Base-by-base conservation (phyloP, 2,113 vertebrate species). In the Stigmatopora nigra region DNA sequence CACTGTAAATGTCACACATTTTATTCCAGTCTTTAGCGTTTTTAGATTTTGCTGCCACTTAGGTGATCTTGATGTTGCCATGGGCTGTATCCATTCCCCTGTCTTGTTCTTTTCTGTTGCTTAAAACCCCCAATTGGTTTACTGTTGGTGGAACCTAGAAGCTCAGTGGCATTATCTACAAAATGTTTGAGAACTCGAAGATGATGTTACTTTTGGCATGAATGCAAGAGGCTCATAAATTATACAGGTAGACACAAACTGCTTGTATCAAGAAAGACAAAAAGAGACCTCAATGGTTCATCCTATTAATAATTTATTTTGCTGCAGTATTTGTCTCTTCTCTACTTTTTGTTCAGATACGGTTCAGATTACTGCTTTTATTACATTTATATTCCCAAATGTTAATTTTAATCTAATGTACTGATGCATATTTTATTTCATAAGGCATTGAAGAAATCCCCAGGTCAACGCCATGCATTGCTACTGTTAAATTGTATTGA, bases 61-160 rank as follows among this genome's bases (percentile, higher is more conserved):
- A 58, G 75, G 61, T 69, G 53, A 77, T 81, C 69, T 68, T 79
- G 61, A 74, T 68, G 68, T 68, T 75, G 64, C 77, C 64, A 73
- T 63, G 65, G 69, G 70, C 49, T 64, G 60, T 61, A 46, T 70
- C 62, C 44, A 19, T 64, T 63, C 20, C 19, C 65, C 35, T 4
- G 36, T 70, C 77, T 77, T 56, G 73, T 61, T 79, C 74, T 70
- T 81, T 68, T 70, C 61, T 60, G 44, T 61, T 17, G 66, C 79
- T 87, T 86, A 82, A 81, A 76, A 77, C 47, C 67, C 62, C 56
- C 85, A 83, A 90, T 85, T 86, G 82, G 74, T 79, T 82, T 67
- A 80, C 64, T 51, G 52, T 71, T 68, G 78, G 70, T 77, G 20
- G 51, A 81, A 75, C 68, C 68, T 63, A 67, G 80, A 73, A 72